Evolutionary conservation across 2,888 invertebrate species (phyloP), one percentile per base, ranked within the genome.

Genomic region (Oscheius sp.): DNA sequence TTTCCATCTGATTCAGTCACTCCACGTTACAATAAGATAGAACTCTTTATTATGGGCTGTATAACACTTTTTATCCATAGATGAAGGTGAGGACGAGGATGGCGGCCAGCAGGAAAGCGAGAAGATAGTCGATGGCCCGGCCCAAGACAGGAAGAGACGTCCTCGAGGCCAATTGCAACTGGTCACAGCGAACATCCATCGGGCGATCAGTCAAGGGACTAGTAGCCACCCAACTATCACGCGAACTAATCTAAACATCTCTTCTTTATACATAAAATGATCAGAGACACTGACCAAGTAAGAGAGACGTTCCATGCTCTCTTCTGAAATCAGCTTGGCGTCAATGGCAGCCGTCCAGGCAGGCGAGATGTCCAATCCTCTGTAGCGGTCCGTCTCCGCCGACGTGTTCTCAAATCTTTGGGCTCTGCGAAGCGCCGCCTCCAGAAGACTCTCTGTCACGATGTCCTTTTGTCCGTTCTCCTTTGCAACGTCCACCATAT

Each of bases 311-410:
- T 27, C 56, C 29, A 58, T 23, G 2, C 7, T n/a, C 12, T 58
- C 27, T 13, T 58, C 55, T 13, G 55, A 55, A 21, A 55, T 18
- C 23, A 23, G 23, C 5, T 55, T 18, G 2, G 55, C 25, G 25
- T 55, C 55, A 23, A 55, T 55, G 55, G 55, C 55, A 13, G 55
- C 55, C 25, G 5, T 55, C 55, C 55, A 55, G 7, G 23, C 25
- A 2, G 55, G 25, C 23, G 55, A 55, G 25, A 55, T 55, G 25
- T 55, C 55, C 18, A 55, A 23, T 25, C 55, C 55, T 21, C 13
- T 18, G 25, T 55, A 55, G 25, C 55, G 55, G 25, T 55, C 55
- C 12, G 2, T 35, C 35, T 35, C 35, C 5, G 9, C 9, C 35
- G 9, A 3, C 35, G n/a, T n/a, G n/a, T 18, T 18, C 5, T 55